A percentile compares a stretch with the other conserved stretches of the same genome.
These are phyloP conservation scores for Cryptomyrus ogoouensis DNA, from an alignment of 2,113 vertebrate genomes.

Conservation along the genomic window DNA sequence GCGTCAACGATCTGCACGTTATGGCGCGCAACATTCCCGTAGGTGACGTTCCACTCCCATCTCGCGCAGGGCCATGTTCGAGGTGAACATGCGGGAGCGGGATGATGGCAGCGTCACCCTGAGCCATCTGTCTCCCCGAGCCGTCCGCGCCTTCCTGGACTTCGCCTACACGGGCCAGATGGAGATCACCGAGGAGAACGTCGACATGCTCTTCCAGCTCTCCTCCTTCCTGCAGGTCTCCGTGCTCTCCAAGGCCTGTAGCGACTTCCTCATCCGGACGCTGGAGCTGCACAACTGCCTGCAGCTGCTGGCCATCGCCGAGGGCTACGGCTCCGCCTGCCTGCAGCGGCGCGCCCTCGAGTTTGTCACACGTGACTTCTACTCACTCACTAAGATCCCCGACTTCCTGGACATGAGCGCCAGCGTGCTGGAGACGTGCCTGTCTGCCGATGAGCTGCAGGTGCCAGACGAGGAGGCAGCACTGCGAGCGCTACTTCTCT, in stretches of 20 bases:
- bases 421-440: conserved; percentile 70
- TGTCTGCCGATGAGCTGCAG: conserved; percentile 72
- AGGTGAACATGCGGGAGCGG: conserved; percentile 92
- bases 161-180: conserved; percentile 88
- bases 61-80: conserved; percentile 83
- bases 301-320: conserved; percentile 77
- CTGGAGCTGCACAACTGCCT: conserved; percentile 85
- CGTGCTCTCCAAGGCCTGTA: conserved; percentile 81
- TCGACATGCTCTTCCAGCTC: conserved; percentile 92
- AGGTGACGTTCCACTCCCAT: conserved; percentile 35
- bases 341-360: conserved; percentile 71
- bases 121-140: conserved; percentile 73
- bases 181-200: conserved; percentile 84
- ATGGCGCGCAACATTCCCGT: too few species aligned
- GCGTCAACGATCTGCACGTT: neutral
- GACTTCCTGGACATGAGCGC: conserved; percentile 90
- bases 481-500: conserved; percentile 72
- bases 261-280: conserved; percentile 85
- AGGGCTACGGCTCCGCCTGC: conserved; percentile 79
- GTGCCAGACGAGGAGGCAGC: conserved; percentile 80
- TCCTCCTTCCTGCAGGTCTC: conserved; percentile 90
- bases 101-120: conserved; percentile 83
- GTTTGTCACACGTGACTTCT: conserved; percentile 79
- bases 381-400: conserved; percentile 66
- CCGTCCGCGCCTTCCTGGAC: conserved; percentile 83